Evolutionary conservation across 2,888 invertebrate genomes (phyloP), one percentile per base, ranked within the genome.

Genomic region (Drosophila affinis): DNA sequence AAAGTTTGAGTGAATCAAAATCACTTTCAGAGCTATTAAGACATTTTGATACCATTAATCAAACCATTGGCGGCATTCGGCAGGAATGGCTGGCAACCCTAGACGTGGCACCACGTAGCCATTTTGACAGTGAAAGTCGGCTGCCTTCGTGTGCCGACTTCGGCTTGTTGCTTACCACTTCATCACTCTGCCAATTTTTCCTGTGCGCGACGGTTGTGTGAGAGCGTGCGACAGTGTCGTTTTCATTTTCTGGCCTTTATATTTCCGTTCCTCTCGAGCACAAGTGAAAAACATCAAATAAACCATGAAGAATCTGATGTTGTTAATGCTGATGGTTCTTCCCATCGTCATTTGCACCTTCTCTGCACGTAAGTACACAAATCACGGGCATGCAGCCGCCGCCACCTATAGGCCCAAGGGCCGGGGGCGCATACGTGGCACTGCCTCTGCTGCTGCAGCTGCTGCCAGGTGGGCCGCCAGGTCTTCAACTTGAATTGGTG

Each of bases 261-360:
- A 65, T 58, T 62, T 55, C 70, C 17, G 51, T 46, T 71, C 57
- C 58, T 49, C 39, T 49, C 49, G 49, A 52, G 44, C 51, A 62
- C 53, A 45, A 64, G 64, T 72, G 58, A 63, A 62, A 18, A 58
- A 63, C 48, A 61, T 47, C 12, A 64, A 63, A 74, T 62, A 54
- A 49, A 81, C 77, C 51, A 96, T 96, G 96, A 96, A 94, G 93
- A 93, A 94, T 87, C 93, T 95, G 87, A 94, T 95, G 91, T 92
- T 96, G 85, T 91, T 95, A 55, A 90, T 94, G 74, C 90, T 96
- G 62, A 89, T 96, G 87, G 94, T 95, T 81, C 92, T 96, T 76
- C 96, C 96, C 81, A 94, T 95, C 39, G 93, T 95, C 52, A 93
- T 96, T 78, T 94, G 95, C 80, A 95, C 95, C 79, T 93, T 95